These are phyloP conservation scores for Blastomussa wellsi DNA, from an alignment of 92 coral and sea anemone species.

Conservation along the genomic window DNA sequence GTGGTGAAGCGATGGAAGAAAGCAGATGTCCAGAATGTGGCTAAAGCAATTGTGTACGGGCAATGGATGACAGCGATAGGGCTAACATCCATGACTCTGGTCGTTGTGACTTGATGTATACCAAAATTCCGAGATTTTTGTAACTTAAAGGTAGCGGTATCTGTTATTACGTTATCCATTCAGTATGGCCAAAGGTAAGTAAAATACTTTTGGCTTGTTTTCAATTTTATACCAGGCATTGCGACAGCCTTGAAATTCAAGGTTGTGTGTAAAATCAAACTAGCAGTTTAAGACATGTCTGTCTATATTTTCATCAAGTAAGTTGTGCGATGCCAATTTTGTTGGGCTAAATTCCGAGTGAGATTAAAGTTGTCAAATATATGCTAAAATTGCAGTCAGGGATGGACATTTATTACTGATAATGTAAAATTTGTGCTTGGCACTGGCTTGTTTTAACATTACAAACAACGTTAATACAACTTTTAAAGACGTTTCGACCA, in stretches of 20 bases:
- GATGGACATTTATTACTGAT: too few species aligned
- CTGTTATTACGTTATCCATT: not conserved
- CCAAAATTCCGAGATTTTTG: not conserved
- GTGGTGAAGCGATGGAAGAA: constrained; percentile 84
- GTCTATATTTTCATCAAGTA: not conserved
- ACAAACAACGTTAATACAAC: too few species aligned
- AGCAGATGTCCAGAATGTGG: constrained; percentile 80
- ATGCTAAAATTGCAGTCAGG: too few species aligned
- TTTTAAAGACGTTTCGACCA: too few species aligned
- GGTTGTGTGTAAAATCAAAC: not conserved
- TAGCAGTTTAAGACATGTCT: not conserved
- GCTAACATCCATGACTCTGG: constrained; percentile 61
- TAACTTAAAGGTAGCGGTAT: not conserved
- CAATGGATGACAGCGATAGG: constrained; percentile 59
- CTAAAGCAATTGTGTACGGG: constrained; percentile 82
- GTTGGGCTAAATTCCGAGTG: not conserved
- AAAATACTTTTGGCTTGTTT: not conserved
- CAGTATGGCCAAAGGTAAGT: not conserved
- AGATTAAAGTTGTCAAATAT: not conserved
- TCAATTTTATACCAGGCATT: not conserved
- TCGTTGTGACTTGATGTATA: not conserved
- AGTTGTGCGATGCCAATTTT: not conserved
- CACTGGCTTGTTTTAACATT: too few species aligned
- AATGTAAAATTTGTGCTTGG: too few species aligned
- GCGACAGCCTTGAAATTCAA: not conserved